Percentiles rank a stretch among this genome's conserved stretches.
Evolutionary conservation across 2,888 invertebrate species (phyloP).

Genomic region (Rhimphoctona megacephalus): DNA sequence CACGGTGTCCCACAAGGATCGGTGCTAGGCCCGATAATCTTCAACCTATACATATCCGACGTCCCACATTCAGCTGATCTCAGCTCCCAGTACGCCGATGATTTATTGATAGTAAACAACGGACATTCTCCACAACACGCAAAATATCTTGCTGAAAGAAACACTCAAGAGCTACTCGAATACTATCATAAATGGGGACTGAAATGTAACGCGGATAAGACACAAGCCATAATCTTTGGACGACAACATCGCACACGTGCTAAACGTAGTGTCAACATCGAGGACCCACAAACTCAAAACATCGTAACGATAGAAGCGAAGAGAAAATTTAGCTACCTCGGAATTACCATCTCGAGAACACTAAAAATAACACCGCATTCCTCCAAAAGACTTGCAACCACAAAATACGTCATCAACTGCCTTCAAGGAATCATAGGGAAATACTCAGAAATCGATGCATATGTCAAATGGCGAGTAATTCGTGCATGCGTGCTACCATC

Average conservation of each 20-base stretch:
- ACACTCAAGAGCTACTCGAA: conserved; percentile 13
- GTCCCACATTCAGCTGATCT: conserved; percentile 8
- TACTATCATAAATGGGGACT: conserved; percentile 37
- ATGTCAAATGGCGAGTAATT: conserved; percentile 34
- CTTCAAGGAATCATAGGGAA: conserved; percentile 17
- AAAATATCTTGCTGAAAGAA: conserved; percentile 15
- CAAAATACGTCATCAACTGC: conserved; percentile 29
- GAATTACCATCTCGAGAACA: conserved; percentile 15
- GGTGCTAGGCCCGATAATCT: not conserved
- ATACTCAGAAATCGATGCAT: conserved; percentile 30
- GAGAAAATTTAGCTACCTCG: conserved; percentile 31
- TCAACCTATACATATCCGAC: conserved; percentile 13
- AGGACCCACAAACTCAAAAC: conserved; percentile 5
- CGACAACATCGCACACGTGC: conserved; percentile 10
- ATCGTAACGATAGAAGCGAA: conserved; percentile 15
- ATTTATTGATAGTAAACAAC: conserved; percentile 37
- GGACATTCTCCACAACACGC: conserved; percentile 15
- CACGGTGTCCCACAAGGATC: conserved; percentile 30
- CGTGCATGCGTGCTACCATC: conserved; percentile 17
- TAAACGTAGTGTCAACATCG: not conserved
- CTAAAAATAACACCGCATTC: conserved; percentile 34
- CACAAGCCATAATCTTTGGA: conserved; percentile 10
- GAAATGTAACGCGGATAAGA: conserved; percentile 4
- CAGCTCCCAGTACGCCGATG: too few species aligned
- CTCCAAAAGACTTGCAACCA: conserved; percentile 30